Conservation (phyloP, 35 echinoderm and acorn worm species). For the Lytechinus pictus region DNA sequence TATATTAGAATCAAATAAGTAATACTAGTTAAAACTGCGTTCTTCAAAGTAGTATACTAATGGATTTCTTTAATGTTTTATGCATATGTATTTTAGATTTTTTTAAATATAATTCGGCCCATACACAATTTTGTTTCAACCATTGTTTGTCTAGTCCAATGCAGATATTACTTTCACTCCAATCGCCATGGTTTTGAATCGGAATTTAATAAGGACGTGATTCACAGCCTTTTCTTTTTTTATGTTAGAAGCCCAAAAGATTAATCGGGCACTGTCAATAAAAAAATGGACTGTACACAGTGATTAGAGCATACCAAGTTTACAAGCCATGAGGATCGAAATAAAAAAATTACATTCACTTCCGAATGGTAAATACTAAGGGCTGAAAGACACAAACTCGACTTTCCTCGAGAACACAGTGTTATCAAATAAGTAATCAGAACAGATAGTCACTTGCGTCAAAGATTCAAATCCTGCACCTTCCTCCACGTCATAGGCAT, state of each 20-base stretch:
- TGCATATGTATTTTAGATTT: too few species aligned
- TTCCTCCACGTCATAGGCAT: slow-evolving; percentile 6
- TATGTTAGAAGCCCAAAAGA: background rate
- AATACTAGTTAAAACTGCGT: too few species aligned
- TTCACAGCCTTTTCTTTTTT: background rate
- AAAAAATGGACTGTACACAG: background rate
- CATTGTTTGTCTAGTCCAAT: background rate
- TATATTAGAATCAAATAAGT: too few species aligned
- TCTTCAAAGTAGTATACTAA: too few species aligned
- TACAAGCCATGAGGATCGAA: background rate
- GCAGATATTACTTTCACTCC: background rate
- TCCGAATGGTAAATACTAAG: background rate
- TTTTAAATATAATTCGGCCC: too few species aligned
- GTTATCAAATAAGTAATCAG: background rate
- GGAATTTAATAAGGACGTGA: background rate
- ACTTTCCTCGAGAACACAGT: background rate
- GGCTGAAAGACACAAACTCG: background rate
- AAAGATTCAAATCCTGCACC: slow-evolving; percentile 13
- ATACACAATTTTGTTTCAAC: background rate
- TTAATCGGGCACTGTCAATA: background rate
- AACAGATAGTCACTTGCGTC: slow-evolving; percentile 8
- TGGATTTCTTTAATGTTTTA: too few species aligned
- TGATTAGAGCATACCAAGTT: background rate
- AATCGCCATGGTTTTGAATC: background rate
- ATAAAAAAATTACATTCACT: background rate